Conservation (phyloP, 2,888 invertebrate genomes). For the Lissocephala sabroskyi region DNA sequence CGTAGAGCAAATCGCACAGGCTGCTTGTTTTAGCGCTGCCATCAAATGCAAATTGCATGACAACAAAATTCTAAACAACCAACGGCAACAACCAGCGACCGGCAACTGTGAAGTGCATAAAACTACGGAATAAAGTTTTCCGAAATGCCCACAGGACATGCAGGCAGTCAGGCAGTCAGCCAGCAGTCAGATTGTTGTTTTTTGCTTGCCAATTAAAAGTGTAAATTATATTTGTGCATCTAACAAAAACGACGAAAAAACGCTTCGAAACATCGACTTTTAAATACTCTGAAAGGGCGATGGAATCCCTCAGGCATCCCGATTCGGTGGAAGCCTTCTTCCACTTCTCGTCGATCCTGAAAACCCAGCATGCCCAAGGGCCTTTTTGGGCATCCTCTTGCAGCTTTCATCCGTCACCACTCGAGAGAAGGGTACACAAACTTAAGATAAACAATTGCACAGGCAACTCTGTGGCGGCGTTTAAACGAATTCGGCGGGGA, state of each 20-base stretch:
- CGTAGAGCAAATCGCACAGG: too few species aligned
- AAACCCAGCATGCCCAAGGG: too few species aligned
- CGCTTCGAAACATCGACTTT: too few species aligned
- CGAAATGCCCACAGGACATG: too few species aligned
- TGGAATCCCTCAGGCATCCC: background rate
- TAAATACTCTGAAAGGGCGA: constrained; percentile 1
- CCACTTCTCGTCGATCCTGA: too few species aligned
- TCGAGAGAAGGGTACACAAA: too few species aligned
- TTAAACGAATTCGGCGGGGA: too few species aligned
- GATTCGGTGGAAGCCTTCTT: background rate
- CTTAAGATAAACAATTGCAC: too few species aligned
- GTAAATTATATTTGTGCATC: constrained; percentile 33
- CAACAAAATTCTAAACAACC: constrained; percentile 20
- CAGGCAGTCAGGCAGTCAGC: constrained; percentile 24
- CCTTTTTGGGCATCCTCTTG: too few species aligned
- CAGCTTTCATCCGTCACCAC: too few species aligned
- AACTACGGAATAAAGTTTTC: constrained; percentile 35
- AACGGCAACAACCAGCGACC: constrained; percentile 20
- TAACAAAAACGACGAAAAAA: background rate
- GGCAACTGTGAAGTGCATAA: constrained; percentile 7
- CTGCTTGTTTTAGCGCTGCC: too few species aligned
- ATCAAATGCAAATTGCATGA: constrained; percentile 41
- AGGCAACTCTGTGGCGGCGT: too few species aligned
- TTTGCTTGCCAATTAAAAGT: constrained; percentile 39
- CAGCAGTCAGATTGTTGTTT: constrained; percentile 10